These are phyloP conservation scores for Caenorhabditis brenneri DNA, from an alignment of 1,140 invertebrate species.

Conservation along the genomic window DNA sequence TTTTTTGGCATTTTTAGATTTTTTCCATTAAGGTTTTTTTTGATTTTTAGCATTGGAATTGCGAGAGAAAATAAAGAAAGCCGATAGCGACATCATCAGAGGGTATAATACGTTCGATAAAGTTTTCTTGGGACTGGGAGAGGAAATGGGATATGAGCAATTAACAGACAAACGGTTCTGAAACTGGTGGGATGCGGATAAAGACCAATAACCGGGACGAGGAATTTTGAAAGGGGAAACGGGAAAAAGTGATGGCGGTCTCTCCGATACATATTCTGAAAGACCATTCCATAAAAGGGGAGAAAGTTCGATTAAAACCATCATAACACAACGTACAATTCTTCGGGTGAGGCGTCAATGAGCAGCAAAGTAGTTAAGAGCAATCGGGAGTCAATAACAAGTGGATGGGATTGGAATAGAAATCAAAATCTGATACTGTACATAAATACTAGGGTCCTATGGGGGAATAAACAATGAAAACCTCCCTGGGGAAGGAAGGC, in stretches of 20 bases:
- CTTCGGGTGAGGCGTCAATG: conserved; percentile 37
- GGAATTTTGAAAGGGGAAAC: conserved; percentile 29
- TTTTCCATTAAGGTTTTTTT: conserved; percentile 3
- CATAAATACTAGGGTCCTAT: conserved; percentile 40
- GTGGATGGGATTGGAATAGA: neutral
- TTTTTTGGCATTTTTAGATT: conserved; percentile 26
- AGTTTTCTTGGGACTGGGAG: conserved; percentile 5
- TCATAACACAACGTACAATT: conserved; percentile 39
- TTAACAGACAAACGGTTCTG: conserved; percentile 9
- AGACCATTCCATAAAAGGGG: neutral
- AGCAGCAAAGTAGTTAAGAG: conserved; percentile 42
- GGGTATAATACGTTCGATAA: conserved; percentile 37
- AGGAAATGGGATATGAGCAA: conserved; percentile 17
- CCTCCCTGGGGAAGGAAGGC: conserved; percentile 10
- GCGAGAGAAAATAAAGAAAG: conserved; percentile 17
- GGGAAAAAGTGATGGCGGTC: neutral
- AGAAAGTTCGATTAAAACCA: conserved; percentile 41
- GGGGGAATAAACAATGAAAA: neutral
- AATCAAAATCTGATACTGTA: conserved; percentile 2
- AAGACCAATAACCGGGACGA: neutral
- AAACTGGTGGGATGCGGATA: conserved; percentile 34
- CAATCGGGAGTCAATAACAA: conserved; percentile 29
- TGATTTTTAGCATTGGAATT: neutral
- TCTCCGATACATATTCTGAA: neutral
- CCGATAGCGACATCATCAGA: conserved; percentile 34